Base-by-base conservation (phyloP, 2,888 invertebrate species). In the Cryptophagus acutangulus region DNA sequence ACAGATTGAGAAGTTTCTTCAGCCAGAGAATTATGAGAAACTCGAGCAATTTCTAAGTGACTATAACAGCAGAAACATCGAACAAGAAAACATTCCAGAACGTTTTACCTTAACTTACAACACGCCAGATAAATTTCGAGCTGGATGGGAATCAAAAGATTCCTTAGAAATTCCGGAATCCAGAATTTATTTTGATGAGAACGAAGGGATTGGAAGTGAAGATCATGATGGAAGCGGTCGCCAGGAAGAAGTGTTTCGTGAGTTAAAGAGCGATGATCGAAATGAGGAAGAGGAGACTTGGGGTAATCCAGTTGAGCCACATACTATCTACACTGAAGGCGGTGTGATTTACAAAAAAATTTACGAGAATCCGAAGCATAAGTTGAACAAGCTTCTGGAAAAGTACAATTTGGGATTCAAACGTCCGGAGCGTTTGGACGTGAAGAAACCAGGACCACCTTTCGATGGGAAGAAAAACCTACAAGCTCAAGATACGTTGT, bases 371-470 rank as follows among this genome's bases (percentile, higher is more conserved):
- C 67, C 70, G 38, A 45, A 54, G 38, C 47, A 54, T 37, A 75
- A 49, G 41, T 45, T 43, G 37, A 49, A 54, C 10, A 49, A 77
- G 59, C 71, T 81, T 50, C 66, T 82, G 63, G 71, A 72, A 20
- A 76, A 79, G 65, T 76, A 74, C 62, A 80, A 80, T 72, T 74
- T 80, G 70, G 89, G 86, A 48, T 93, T 92, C 73, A 85, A 87
- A 58, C 78, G 92, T 59, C 84, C 85, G 57, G 92, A 92, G 74
- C 77, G 93, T 60, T 77, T 91, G 51, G 92, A 93, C 71, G 92
- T 92, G 36, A 93, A 93, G 73, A 93, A 93, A 72, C 92, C 93
- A n/a, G 92, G 92, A 42, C 92, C 93, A 35, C 81, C 79, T 43
- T 82, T 83, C 70, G 79, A 82, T 61, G 77, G 79, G 41, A 82